A percentile compares a stretch with the other conserved stretches of the same genome.
Evolutionary conservation across 2,797 vertebrate genomes (phyloP).

Genomic region (Bradypodion pumilum): DNA sequence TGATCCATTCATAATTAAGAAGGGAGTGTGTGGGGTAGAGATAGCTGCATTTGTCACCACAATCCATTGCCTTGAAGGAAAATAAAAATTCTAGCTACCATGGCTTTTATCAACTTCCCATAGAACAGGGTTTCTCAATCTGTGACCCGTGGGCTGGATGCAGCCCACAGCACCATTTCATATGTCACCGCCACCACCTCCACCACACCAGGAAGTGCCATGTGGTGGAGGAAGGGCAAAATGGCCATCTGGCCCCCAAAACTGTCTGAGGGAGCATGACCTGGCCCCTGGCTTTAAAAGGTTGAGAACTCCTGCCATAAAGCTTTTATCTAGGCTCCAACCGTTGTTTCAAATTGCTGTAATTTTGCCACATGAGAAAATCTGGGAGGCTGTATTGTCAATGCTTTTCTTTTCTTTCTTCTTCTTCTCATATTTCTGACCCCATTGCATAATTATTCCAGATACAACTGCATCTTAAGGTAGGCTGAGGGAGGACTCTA

Average conservation of each 20-base stretch:
- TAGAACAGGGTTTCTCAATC: too few relatives aligned
- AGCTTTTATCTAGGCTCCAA: not conserved
- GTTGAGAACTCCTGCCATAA: too few relatives aligned
- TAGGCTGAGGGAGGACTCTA: not conserved
- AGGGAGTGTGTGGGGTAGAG: not conserved
- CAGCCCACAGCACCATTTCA: too few relatives aligned
- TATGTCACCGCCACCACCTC: too few relatives aligned
- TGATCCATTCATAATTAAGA: too few relatives aligned
- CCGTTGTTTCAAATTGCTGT: slow-evolving; percentile 9
- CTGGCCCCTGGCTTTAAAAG: too few relatives aligned
- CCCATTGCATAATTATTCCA: not conserved
- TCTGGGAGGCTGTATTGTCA: not conserved
- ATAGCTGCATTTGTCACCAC: not conserved
- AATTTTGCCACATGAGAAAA: not conserved
- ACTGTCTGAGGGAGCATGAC: too few relatives aligned
- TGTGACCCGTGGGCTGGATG: too few relatives aligned
- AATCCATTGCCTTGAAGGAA: not conserved
- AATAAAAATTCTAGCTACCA: not conserved
- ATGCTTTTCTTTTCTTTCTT: not conserved
- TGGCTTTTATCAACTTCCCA: slow-evolving; percentile 13
- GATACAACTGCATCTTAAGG: not conserved
- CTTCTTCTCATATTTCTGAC: not conserved
- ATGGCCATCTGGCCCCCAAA: too few relatives aligned
- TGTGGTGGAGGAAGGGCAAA: too few relatives aligned
- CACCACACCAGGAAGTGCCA: too few relatives aligned